Percentiles rank a stretch among this genome's conserved stretches.
Evolutionary conservation across 2,113 vertebrate species (phyloP).

Genomic region (Morone saxatilis): DNA sequence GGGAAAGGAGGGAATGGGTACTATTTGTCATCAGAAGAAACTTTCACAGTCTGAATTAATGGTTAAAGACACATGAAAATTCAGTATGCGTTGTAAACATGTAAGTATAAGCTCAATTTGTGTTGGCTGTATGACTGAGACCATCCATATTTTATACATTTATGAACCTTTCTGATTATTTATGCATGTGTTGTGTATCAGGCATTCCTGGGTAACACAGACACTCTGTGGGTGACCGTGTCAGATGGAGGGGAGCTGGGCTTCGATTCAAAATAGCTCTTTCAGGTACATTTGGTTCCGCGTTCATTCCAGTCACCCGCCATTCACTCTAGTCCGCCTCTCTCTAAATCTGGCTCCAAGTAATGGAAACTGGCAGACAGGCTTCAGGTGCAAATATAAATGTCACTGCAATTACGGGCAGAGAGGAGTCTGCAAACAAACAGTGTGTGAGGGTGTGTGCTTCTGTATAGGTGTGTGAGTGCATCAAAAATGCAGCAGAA

Average conservation of each 20-base stretch:
- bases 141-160: neutral
- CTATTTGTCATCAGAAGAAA: slow-evolving; percentile 28
- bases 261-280: slow-evolving; percentile 52
- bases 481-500: slow-evolving; percentile 31
- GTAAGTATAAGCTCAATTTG: neutral
- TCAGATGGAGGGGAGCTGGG: slow-evolving; percentile 22
- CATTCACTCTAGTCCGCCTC: slow-evolving; percentile 50
- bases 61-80: slow-evolving; percentile 1
- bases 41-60: slow-evolving; percentile 12
- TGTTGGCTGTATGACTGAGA: neutral
- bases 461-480: slow-evolving; percentile 11
- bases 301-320: slow-evolving; percentile 61
- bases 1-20: neutral
- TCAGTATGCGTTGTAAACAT: neutral
- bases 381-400: slow-evolving; percentile 80
- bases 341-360: slow-evolving; percentile 57
- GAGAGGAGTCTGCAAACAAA: slow-evolving; percentile 73
- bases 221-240: slow-evolving; percentile 47
- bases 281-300: slow-evolving; percentile 67
- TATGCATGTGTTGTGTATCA: neutral
- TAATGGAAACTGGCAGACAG: slow-evolving; percentile 74
- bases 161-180: neutral
- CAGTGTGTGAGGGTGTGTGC: slow-evolving; percentile 28
- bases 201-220: neutral
- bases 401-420: slow-evolving; percentile 74